Evolutionary conservation across 2,888 invertebrate species (phyloP), one percentile per base, ranked within the genome.

Genomic region (Catocala nupta): DNA sequence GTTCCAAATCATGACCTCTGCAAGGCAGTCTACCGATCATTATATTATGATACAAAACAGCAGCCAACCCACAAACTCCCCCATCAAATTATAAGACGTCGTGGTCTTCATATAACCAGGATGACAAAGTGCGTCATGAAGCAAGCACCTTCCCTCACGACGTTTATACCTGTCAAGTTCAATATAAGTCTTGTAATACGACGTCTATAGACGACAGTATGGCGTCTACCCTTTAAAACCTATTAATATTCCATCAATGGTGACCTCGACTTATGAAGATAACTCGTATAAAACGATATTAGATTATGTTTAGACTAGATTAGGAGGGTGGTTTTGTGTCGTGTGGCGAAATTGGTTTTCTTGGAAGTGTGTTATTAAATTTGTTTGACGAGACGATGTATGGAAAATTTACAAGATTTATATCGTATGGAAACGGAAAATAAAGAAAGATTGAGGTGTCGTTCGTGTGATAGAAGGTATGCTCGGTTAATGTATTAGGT

Each of bases 211-310:
- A 49, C 34, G 57, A 9, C 53, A 63, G 47, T 25, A 57, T 54
- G 62, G 11, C 62, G 62, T 42, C 59, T 56, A 63, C 57, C 65
- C 59, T 33, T 50, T 61, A 36, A 25, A 12, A 36, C 25, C 13
- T 56, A 75, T 75, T 75, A 76, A 76, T 76, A 77, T 75, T 76
- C 74, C 55, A 77, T 71, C 62, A 70, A 70, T 73, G 55, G 11
- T 44, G 56, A 54, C 64, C 59, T 60, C 51, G 39, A 43, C 45
- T 59, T 59, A 62, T 53, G 53, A 54, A 72, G 62, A 53, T 69
- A 73, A 57, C 42, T 59, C 25, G 12, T 13, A 47, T 67, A 47
- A 69, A 75, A 64, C 51, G 45, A 48, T 48, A 67, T 65, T 54
- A 59, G 16, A 64, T 67, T 67, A 54, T 58, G 33, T 68, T 47